Percentiles rank a stretch among this genome's conserved stretches.
phyloP scores from a whole-genome alignment of 2,888 invertebrate species.

The Terebella lapidaria region DNA sequence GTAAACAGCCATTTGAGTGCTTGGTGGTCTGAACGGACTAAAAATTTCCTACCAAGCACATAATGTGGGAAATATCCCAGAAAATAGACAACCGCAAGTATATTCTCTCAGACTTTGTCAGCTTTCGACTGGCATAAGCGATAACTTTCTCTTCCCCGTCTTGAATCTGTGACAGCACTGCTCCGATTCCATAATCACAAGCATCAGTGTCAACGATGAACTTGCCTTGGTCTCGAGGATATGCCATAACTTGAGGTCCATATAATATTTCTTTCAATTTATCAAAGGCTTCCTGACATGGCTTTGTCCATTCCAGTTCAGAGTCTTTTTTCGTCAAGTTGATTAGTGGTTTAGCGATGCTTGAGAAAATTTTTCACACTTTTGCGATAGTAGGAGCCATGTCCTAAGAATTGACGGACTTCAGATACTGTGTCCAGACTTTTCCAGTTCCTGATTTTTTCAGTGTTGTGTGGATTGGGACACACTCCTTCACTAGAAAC shows the following conservation, averaged over 20 bases:
- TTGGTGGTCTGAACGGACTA: constrained; percentile 18
- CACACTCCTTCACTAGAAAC: constrained; percentile 7
- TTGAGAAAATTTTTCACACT: constrained; percentile 8
- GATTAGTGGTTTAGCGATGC: constrained; percentile 5
- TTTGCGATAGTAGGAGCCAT: constrained; percentile 4
- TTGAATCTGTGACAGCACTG: constrained; percentile 18
- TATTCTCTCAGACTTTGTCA: constrained; percentile 11
- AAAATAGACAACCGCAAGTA: constrained; percentile 19
- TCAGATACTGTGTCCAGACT: background rate
- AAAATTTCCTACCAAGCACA: constrained; percentile 15
- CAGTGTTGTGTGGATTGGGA: constrained; percentile 9
- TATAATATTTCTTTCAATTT: background rate
- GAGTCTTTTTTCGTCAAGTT: background rate
- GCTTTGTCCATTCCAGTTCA: background rate
- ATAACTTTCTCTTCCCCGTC: constrained; percentile 15
- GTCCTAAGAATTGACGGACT: constrained; percentile 7
- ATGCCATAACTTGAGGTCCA: background rate
- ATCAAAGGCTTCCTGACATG: constrained; percentile 3
- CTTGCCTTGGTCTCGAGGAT: background rate
- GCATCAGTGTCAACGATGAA: constrained; percentile 3
- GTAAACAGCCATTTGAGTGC: constrained; percentile 14
- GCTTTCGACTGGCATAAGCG: constrained; percentile 18
- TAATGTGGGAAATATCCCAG: constrained; percentile 17
- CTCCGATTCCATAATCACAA: background rate
- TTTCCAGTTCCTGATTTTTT: constrained; percentile 7